phyloP scores from a whole-genome alignment of 53 echinoderm and acorn worm genomes.

The Henricia sp. region DNA sequence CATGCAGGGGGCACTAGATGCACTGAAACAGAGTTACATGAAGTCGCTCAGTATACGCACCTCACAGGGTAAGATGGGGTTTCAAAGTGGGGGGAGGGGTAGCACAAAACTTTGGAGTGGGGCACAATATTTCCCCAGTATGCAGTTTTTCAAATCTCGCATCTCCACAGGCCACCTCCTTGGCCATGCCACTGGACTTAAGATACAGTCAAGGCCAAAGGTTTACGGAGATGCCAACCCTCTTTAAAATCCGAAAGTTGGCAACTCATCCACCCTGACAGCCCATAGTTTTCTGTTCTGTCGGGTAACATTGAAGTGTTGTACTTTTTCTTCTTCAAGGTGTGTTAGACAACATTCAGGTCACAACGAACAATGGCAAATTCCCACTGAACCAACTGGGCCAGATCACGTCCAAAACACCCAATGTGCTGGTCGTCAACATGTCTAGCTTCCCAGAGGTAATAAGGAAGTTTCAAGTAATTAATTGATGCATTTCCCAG shows the following conservation, averaged over 20 bases:
- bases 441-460: constrained; percentile 85
- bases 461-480: not conserved
- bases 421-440: constrained; percentile 80
- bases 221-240: no score
- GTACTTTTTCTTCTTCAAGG: constrained; percentile 54
- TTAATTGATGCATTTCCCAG: no score
- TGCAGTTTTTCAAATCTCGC: no score
- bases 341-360: constrained; percentile 86
- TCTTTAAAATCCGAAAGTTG: no score
- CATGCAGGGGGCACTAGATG: constrained; percentile 77
- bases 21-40: constrained; percentile 75
- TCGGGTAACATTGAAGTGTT: not conserved
- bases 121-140: no score
- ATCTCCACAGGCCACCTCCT: no score
- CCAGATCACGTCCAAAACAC: constrained; percentile 82
- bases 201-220: no score
- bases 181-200: no score
- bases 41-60: constrained; percentile 78
- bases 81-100: no score
- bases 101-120: no score
- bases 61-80: constrained; percentile 81
- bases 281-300: not conserved
- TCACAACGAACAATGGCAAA: constrained; percentile 82
- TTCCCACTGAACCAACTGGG: constrained; percentile 90
- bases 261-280: no score